Evolutionary conservation across 2,113 vertebrate species (phyloP).

Genomic region (Clarias batrachus): DNA sequence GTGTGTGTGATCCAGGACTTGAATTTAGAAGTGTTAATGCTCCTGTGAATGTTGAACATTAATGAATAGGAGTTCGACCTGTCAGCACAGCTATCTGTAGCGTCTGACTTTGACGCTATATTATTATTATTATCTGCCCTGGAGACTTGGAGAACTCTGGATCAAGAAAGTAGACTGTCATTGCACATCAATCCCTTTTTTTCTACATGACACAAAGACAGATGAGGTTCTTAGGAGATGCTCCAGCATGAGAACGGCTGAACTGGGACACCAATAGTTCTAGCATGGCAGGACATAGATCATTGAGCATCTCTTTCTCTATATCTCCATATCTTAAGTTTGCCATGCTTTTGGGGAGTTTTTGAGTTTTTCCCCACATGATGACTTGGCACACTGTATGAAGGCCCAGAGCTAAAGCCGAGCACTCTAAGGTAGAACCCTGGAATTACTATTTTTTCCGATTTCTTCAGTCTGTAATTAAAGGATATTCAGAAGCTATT

Average conservation of each 20-base stretch:
- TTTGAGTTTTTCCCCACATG: slow-evolving; percentile 20
- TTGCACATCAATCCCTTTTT: slow-evolving; percentile 34
- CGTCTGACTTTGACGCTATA: slow-evolving; percentile 40
- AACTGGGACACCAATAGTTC: not conserved
- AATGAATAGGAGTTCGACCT: slow-evolving; percentile 15
- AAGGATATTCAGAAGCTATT: slow-evolving; percentile 14
- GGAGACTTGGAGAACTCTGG: slow-evolving; percentile 28
- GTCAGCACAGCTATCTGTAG: slow-evolving; percentile 46
- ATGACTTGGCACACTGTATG: not conserved
- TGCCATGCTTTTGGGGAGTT: not conserved
- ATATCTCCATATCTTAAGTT: not conserved
- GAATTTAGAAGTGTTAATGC: not conserved
- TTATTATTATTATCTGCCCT: slow-evolving; percentile 37
- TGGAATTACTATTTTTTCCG: slow-evolving; percentile 31
- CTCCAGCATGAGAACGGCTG: not conserved
- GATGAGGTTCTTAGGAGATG: slow-evolving; percentile 10
- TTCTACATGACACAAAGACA: slow-evolving; percentile 16
- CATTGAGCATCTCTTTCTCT: not conserved
- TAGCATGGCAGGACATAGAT: not conserved
- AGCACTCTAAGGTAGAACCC: slow-evolving; percentile 34
- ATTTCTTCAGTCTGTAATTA: slow-evolving; percentile 26
- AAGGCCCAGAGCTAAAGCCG: not conserved
- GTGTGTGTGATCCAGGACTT: not conserved
- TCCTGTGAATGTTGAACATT: not conserved
- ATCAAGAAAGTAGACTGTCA: slow-evolving; percentile 38